These are phyloP conservation scores for Ahaetulla prasina DNA, from an alignment of 2,113 vertebrate genomes.

Conservation along the genomic window DNA sequence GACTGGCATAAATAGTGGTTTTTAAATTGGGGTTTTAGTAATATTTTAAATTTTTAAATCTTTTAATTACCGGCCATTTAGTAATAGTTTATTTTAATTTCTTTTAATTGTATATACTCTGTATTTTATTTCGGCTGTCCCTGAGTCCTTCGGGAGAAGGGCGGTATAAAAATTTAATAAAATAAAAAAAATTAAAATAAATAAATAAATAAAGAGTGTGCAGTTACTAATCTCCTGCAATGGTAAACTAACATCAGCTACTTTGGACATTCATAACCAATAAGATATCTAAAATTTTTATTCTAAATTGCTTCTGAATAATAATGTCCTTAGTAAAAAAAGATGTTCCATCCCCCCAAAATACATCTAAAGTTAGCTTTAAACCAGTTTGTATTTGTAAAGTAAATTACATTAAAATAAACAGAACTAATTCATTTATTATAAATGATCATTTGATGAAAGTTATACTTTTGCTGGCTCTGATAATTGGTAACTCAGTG, in stretches of 20 bases:
- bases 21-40: too few relatives aligned
- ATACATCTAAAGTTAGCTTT: not conserved
- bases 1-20: too few relatives aligned
- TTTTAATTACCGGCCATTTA: too few relatives aligned
- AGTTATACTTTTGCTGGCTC: not conserved
- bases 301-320: not conserved
- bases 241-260: not conserved
- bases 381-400: not conserved
- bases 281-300: not conserved
- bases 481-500: not conserved
- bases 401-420: not conserved
- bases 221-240: not conserved
- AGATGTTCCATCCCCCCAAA: not conserved
- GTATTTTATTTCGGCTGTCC: too few relatives aligned
- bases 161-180: too few relatives aligned
- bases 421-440: not conserved
- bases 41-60: too few relatives aligned
- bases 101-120: too few relatives aligned
- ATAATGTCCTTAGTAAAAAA: not conserved
- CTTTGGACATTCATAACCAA: not conserved
- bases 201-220: too few relatives aligned
- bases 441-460: not conserved
- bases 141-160: too few relatives aligned
- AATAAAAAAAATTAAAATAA: too few relatives aligned
- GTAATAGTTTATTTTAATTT: too few relatives aligned